Percentiles rank a stretch among this genome's conserved stretches.
Conservation (phyloP, 2,888 invertebrate species). For the Metacarcinus magister region DNA sequence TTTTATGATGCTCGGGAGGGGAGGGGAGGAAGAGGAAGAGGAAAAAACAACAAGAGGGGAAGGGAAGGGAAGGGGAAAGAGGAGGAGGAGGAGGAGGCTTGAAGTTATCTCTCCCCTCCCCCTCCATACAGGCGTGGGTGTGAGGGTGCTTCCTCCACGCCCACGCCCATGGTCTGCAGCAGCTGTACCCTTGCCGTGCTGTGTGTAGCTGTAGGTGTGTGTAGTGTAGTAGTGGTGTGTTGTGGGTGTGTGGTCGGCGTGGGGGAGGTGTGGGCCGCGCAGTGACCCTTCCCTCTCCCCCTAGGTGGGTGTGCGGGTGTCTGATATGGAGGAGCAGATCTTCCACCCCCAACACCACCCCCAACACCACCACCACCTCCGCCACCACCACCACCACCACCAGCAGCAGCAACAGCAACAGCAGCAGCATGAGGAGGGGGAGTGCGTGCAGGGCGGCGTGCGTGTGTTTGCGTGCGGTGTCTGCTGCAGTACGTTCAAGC, state of each 20-base stretch:
- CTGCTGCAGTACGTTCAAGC: slow-evolving; percentile 63
- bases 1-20: not conserved
- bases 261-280: not conserved
- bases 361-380: no score
- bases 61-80: not conserved
- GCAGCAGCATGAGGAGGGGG: not conserved
- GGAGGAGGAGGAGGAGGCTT: not conserved
- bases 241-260: no score
- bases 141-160: no score
- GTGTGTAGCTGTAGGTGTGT: no score
- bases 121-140: no score
- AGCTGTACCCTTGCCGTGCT: no score
- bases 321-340: not conserved
- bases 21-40: not conserved
- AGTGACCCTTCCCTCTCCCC: slow-evolving; percentile 74
- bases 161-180: no score
- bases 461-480: slow-evolving; percentile 54
- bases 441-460: not conserved
- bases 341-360: not conserved
- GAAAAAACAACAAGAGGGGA: not conserved
- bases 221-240: no score
- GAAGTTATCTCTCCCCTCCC: no score
- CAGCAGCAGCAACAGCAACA: not conserved
- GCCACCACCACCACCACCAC: no score
- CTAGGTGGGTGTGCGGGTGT: slow-evolving; percentile 67